These are phyloP conservation scores for Lutjanus argentimaculatus DNA, from an alignment of 2,797 vertebrate genomes.

Conservation along the genomic window DNA sequence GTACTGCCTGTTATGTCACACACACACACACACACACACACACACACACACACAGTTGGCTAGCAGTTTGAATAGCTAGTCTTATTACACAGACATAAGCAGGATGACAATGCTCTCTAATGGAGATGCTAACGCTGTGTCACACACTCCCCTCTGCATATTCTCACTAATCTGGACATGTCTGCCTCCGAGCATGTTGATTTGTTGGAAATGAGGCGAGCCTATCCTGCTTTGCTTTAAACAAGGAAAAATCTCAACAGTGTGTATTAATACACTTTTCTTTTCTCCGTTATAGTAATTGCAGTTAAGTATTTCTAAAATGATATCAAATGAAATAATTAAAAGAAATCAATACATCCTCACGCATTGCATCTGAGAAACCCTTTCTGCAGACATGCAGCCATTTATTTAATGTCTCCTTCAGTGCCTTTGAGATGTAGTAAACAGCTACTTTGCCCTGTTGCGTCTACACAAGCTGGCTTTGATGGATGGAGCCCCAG, in stretches of 20 bases:
- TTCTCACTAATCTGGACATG: conserved; percentile 53
- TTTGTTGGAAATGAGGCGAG: conserved; percentile 61
- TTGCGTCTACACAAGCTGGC: background rate
- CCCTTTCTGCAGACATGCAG: background rate
- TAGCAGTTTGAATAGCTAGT: conserved; percentile 54
- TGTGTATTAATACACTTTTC: background rate
- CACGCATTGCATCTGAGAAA: background rate
- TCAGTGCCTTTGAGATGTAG: background rate
- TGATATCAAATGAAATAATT: background rate
- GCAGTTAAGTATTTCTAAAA: background rate
- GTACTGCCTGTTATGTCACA: conserved; percentile 80
- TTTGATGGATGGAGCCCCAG: conserved; percentile 2
- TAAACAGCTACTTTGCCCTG: background rate
- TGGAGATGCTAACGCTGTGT: conserved; percentile 69
- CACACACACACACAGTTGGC: conserved; percentile 44
- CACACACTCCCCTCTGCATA: conserved; percentile 59
- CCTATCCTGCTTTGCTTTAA: conserved; percentile 23
- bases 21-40: conserved; percentile 47
- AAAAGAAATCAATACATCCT: background rate
- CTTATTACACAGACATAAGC: conserved; percentile 64
- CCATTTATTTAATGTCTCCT: background rate
- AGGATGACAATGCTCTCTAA: conserved; percentile 71
- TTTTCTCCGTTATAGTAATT: background rate
- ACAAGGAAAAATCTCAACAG: conserved; percentile 30
- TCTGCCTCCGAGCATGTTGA: conserved; percentile 50